Conservation (phyloP, 2,797 vertebrate genomes). For the Pipistrellus kuhlii region DNA sequence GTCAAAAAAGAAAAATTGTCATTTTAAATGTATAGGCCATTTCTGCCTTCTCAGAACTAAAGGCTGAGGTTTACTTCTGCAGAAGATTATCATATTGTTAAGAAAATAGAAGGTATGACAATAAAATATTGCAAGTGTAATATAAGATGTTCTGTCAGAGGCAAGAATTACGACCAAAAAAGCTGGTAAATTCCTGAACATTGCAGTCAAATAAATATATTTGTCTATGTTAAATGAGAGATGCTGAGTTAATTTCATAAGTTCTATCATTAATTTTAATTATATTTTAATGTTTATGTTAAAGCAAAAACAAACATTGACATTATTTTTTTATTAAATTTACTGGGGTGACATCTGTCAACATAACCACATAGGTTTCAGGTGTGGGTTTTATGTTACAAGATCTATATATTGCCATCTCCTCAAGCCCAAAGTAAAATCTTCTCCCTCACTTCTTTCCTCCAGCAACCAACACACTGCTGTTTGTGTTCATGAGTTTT, state of each 20-base stretch:
- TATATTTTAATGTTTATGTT: not conserved
- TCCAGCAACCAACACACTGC: no score
- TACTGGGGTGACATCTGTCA: no score
- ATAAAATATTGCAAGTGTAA: not conserved
- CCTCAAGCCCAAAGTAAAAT: no score
- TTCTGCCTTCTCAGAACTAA: not conserved
- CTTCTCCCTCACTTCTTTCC: no score
- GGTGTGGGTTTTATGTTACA: no score
- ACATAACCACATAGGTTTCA: no score
- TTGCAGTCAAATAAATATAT: not conserved
- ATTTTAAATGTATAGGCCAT: not conserved
- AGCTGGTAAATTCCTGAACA: not conserved
- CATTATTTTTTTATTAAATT: no score
- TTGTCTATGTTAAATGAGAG: not conserved
- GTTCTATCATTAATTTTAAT: not conserved
- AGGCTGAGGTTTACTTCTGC: not conserved
- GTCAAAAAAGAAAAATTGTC: not conserved
- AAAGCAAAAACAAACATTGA: not conserved
- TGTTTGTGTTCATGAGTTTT: no score
- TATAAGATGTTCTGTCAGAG: not conserved
- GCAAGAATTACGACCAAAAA: not conserved
- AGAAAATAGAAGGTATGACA: not conserved
- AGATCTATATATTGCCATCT: no score
- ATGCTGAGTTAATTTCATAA: not conserved
- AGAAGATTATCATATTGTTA: not conserved